Evolutionary conservation across 2,888 invertebrate genomes (phyloP).

Genomic region (Eupithecia centaureata): DNA sequence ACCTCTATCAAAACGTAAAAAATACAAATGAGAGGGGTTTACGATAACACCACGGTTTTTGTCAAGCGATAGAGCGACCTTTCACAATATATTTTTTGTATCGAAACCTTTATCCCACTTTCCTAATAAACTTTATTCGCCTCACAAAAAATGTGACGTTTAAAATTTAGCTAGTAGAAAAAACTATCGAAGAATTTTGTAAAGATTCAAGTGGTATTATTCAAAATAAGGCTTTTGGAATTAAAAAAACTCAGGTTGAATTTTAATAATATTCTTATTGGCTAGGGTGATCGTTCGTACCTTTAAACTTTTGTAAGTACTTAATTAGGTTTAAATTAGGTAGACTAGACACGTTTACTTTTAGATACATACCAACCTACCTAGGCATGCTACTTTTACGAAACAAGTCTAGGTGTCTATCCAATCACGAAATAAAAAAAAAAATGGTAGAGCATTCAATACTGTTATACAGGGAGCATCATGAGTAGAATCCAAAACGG

Average conservation of each 20-base stretch:
- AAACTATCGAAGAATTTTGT: conserved; percentile 35
- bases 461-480: too few relatives aligned
- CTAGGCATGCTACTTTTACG: too few relatives aligned
- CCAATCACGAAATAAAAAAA: too few relatives aligned
- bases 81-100: conserved; percentile 77
- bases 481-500: too few relatives aligned
- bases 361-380: too few relatives aligned
- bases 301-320: not conserved
- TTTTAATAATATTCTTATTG: conserved; percentile 2
- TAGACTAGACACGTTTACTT: not conserved
- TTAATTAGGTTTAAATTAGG: not conserved
- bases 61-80: conserved; percentile 78
- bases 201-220: conserved; percentile 33
- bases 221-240: conserved; percentile 11
- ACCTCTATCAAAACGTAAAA: conserved; percentile 74
- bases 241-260: not conserved
- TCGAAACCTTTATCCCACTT: conserved; percentile 75
- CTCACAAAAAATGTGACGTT: conserved; percentile 51
- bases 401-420: not conserved
- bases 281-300: not conserved
- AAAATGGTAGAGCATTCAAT: too few relatives aligned
- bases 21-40: conserved; percentile 76
- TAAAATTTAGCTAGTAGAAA: conserved; percentile 39
- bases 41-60: conserved; percentile 73
- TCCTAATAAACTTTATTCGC: conserved; percentile 81